Percentiles rank a stretch among this genome's conserved stretches.
phyloP scores from a whole-genome alignment of 2,113 vertebrate species.

The Murina feae region DNA sequence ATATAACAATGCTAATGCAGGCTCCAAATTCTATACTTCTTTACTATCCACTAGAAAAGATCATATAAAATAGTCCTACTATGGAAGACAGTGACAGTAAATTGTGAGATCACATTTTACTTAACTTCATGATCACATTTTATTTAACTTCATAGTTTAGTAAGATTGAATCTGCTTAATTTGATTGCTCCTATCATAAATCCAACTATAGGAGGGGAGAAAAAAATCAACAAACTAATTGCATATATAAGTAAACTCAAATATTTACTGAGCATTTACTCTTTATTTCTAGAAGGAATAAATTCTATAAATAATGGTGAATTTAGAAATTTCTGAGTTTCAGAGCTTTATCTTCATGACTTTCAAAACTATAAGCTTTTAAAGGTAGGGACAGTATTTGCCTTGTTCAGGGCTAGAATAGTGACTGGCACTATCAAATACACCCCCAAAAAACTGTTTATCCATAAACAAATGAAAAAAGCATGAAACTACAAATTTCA shows the following conservation, averaged over 20 bases:
- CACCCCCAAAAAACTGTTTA: not conserved
- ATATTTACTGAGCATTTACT: not conserved
- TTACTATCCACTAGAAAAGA: not conserved
- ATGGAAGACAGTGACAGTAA: not conserved
- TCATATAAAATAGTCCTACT: not conserved
- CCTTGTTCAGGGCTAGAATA: not conserved
- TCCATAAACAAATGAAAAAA: not conserved
- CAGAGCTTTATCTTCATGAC: not conserved
- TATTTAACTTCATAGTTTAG: not conserved
- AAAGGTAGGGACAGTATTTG: not conserved
- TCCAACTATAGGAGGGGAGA: not conserved
- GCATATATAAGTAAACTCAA: not conserved
- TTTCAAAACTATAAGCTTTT: conserved; percentile 8
- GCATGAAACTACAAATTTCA: not conserved
- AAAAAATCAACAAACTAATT: conserved; percentile 46
- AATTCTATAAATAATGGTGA: not conserved
- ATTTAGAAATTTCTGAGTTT: conserved; percentile 4
- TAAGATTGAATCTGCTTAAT: not conserved
- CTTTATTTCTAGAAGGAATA: not conserved
- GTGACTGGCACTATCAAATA: not conserved
- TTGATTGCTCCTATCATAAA: not conserved
- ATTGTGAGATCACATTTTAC: not conserved
- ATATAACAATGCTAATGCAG: not conserved
- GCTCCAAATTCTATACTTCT: not conserved
- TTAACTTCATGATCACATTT: conserved; percentile 13